These are phyloP conservation scores for Monomorium pharaonis DNA, from an alignment of 1,140 invertebrate species.

Conservation along the genomic window DNA sequence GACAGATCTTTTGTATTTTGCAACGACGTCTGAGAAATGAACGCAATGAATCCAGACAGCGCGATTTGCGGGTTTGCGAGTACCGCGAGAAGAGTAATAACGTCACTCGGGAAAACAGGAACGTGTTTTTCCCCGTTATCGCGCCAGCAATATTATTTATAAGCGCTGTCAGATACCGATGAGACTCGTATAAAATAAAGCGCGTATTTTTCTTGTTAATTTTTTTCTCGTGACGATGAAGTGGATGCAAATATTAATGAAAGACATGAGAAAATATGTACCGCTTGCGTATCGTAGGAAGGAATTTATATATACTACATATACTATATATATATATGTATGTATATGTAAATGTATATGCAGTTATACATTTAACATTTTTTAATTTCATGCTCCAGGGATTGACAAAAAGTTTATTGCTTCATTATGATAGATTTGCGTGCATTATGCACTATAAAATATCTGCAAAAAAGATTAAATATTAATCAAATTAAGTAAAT, in stretches of 20 bases:
- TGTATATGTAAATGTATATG: not conserved
- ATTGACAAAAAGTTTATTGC: conserved; percentile 13
- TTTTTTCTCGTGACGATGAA: not conserved
- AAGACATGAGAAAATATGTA: not conserved
- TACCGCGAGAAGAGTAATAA: not conserved
- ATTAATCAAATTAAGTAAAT: conserved; percentile 12
- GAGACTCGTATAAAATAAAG: not conserved
- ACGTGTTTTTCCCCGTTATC: not conserved
- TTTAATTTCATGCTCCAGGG: not conserved
- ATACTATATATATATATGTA: not conserved
- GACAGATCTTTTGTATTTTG: not conserved
- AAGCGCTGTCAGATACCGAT: conserved; percentile 11
- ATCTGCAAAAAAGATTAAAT: not conserved
- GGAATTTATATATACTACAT: not conserved
- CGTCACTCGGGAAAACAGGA: not conserved
- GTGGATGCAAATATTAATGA: conserved; percentile 12
- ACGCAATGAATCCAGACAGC: not conserved
- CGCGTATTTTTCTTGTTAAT: not conserved
- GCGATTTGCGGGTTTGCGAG: not conserved
- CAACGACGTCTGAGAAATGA: not conserved
- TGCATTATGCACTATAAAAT: not conserved
- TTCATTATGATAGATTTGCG: not conserved
- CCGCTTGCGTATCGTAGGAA: not conserved
- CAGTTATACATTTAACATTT: not conserved
- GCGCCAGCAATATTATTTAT: not conserved